A percentile compares a stretch with the other conserved stretches of the same genome.
These are phyloP conservation scores for Cephalopterus ornatus DNA, from an alignment of 2,113 vertebrate genomes.

Conservation along the genomic window DNA sequence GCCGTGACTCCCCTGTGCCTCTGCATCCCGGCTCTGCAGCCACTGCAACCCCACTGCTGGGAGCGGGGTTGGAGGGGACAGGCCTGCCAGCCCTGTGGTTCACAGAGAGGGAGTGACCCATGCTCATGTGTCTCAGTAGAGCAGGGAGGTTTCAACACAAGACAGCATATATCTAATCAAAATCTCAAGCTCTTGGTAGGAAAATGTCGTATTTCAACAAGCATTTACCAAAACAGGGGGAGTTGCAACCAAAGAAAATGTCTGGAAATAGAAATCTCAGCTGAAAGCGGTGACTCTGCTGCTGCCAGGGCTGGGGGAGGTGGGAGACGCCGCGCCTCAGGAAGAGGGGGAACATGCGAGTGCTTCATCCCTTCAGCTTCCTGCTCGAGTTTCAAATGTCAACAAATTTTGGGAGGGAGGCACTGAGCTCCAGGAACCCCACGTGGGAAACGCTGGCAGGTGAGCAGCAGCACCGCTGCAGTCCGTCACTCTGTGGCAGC, in stretches of 20 bases:
- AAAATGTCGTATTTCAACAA: not conserved
- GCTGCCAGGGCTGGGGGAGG: not conserved
- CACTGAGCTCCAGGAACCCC: not conserved
- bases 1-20: too few species aligned
- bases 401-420: not conserved
- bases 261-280: not conserved
- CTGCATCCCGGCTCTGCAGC: accelerated
- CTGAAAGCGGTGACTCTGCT: not conserved
- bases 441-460: not conserved
- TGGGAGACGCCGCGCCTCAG: accelerated
- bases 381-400: not conserved
- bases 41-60: accelerated
- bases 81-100: accelerated
- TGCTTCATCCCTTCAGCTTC: not conserved
- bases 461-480: not conserved
- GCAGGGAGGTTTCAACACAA: not conserved
- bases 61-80: not conserved
- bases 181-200: not conserved
- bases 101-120: not conserved
- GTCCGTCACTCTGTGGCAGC: accelerated
- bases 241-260: not conserved
- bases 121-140: accelerated
- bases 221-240: not conserved
- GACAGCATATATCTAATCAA: not conserved
- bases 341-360: not conserved